Conservation (phyloP, 2,888 invertebrate species). For the Ypsolopha sequella region DNA sequence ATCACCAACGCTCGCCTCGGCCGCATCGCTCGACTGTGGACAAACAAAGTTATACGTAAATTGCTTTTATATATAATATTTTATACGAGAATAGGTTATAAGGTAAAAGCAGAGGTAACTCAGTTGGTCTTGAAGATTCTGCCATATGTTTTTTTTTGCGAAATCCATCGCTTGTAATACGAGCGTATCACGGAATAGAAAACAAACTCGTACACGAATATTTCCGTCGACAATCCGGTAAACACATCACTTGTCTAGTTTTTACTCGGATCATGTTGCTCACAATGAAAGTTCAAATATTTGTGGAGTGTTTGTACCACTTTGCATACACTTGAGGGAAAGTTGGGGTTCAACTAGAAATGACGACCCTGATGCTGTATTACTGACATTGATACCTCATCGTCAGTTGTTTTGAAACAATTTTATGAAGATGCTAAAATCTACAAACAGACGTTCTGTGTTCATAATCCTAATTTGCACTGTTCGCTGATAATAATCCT, state of each 20-base stretch:
- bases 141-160: too few relatives aligned
- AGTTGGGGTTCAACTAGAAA: conserved; percentile 10
- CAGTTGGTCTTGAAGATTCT: too few relatives aligned
- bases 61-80: too few relatives aligned
- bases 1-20: conserved; percentile 42
- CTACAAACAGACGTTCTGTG: too few relatives aligned
- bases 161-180: too few relatives aligned
- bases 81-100: too few relatives aligned
- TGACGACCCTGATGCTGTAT: neutral
- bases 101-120: too few relatives aligned
- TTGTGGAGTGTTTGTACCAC: conserved; percentile 16
- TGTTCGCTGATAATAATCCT: too few relatives aligned
- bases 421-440: too few relatives aligned
- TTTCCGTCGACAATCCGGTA: neutral
- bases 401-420: neutral
- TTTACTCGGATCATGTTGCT: neutral
- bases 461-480: too few relatives aligned
- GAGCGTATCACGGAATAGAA: too few relatives aligned
- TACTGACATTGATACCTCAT: neutral
- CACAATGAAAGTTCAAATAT: conserved; percentile 26
- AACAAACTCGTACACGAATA: too few relatives aligned
- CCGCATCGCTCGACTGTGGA: conserved; percentile 56
- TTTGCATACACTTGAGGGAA: conserved; percentile 17
- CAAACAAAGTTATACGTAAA: conserved; percentile 23
- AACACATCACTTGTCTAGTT: neutral